Percentiles rank a stretch among this genome's conserved stretches.
Evolutionary conservation across 2,888 invertebrate genomes (phyloP).

Genomic region (Brenthis daphne): DNA sequence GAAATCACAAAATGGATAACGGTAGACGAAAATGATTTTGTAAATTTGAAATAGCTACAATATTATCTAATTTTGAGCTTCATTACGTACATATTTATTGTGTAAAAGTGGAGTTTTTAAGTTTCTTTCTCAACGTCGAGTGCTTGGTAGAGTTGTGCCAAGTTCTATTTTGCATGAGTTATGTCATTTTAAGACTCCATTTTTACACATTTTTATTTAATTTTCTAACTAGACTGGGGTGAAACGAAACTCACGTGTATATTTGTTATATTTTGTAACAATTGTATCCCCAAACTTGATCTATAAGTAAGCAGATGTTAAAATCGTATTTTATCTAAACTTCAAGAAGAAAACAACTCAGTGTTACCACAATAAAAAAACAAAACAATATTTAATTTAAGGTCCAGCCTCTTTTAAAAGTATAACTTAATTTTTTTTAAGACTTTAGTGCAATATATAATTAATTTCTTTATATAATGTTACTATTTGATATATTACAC

Average conservation of each 20-base stretch:
- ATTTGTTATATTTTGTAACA: slow-evolving; percentile 57
- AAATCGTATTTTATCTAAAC: not conserved
- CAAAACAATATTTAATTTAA: not conserved
- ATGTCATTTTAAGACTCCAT: no score
- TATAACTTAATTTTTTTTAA: no score
- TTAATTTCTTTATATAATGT: no score
- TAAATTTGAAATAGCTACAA: slow-evolving; percentile 1
- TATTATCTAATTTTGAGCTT: not conserved
- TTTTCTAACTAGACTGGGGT: no score
- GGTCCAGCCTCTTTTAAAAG: slow-evolving; percentile 15
- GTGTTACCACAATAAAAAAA: no score
- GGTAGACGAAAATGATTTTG: not conserved
- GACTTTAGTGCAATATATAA: no score
- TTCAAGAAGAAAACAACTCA: no score
- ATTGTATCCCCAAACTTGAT: slow-evolving; percentile 49
- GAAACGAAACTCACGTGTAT: slow-evolving; percentile 53
- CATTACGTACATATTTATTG: not conserved
- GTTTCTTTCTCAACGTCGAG: no score
- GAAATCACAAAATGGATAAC: not conserved
- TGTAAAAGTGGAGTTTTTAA: not conserved
- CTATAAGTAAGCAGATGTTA: slow-evolving; percentile 49
- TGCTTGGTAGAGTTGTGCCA: no score
- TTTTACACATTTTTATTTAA: no score
- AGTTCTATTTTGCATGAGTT: no score
- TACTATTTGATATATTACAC: no score